phyloP scores from a whole-genome alignment of 2,113 vertebrate genomes.

The Catharus minimus region DNA sequence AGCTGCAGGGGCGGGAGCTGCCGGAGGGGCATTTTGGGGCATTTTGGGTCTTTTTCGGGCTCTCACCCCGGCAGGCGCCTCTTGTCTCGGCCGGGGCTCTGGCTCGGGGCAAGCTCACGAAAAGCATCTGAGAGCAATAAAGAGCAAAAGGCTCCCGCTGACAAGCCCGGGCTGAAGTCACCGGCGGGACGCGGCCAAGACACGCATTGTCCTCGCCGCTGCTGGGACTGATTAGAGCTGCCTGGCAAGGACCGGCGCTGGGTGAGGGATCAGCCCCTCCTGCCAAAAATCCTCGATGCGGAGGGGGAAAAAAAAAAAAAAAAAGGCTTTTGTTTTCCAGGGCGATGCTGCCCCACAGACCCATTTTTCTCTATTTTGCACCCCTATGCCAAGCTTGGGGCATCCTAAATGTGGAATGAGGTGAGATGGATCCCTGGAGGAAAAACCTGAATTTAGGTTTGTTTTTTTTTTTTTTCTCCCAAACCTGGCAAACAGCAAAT shows the following conservation, averaged over 20 bases:
- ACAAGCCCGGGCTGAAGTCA: slow-evolving; percentile 54
- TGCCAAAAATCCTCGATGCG: not conserved
- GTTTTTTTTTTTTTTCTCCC: not conserved
- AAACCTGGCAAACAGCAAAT: not conserved
- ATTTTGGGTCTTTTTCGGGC: not conserved
- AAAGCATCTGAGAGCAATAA: slow-evolving; percentile 63
- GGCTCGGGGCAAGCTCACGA: not conserved
- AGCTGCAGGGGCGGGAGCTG: not conserved
- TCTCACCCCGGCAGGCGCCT: slow-evolving; percentile 33
- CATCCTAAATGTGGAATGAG: rapidly evolving
- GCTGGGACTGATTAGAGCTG: slow-evolving; percentile 58
- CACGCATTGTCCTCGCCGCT: slow-evolving; percentile 44
- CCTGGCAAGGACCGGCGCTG: slow-evolving; percentile 31
- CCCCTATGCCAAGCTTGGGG: not conserved
- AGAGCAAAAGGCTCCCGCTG: slow-evolving; percentile 48
- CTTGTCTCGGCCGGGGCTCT: not conserved
- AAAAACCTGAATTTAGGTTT: not conserved
- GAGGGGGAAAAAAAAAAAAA: not conserved
- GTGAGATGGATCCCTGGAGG: not conserved
- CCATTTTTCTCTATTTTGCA: rapidly evolving
- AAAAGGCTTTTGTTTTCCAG: not conserved
- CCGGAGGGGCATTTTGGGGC: not conserved
- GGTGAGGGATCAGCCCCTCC: slow-evolving; percentile 43
- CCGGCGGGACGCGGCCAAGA: slow-evolving; percentile 40
- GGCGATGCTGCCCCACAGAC: not conserved